Evolutionary conservation across 2,113 vertebrate species (phyloP), one percentile per base, ranked within the genome.

Genomic region (Saguinus imperator): DNA sequence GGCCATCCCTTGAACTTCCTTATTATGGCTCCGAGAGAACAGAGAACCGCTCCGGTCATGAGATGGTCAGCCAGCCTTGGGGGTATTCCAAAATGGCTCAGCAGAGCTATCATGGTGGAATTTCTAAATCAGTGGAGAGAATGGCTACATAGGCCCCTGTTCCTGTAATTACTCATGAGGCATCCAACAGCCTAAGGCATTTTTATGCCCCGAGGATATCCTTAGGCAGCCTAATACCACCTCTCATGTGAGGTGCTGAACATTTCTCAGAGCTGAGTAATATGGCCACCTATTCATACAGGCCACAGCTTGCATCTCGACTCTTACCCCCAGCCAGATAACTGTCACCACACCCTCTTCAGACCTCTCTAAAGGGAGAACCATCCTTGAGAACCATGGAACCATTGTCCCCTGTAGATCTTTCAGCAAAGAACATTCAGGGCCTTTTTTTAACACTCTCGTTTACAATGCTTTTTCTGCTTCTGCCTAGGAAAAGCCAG

Each of bases 391-490:
- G 32, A 96, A 81, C 23, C 29, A 77, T 3, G 1, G 23, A 89
- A 45, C 17, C 5, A 29, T 23, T 21, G 14, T 13, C 4, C 40
- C 27, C 45, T 70, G 8, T 37, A 61, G 27, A 21, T 50, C 48
- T 83, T 89, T 45, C 81, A 64, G 37, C 37, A 73, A 85, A 88
- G 20, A 58, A 21, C 3, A 32, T 58, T 35, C 35, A 50, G 43
- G 43, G 1, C 43, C 83, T 10, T 83, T 61, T 70, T 10, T 83
- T 55, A 35, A 83, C 10, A 25, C 57, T 95, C 64, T 86, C n/a
- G 52, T 80, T 92, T 61, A 64, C 55, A 82, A 7, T 76, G 29
- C 48, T 45, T 82, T 94, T 95, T 97, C 86, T 95, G 43, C 40
- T 95, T 84, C 13, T 27, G 5, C 52, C 57, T n/a, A 97, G 94